These are phyloP conservation scores for Melanargia galathea DNA, from an alignment of 2,888 invertebrate species.

Conservation along the genomic window DNA sequence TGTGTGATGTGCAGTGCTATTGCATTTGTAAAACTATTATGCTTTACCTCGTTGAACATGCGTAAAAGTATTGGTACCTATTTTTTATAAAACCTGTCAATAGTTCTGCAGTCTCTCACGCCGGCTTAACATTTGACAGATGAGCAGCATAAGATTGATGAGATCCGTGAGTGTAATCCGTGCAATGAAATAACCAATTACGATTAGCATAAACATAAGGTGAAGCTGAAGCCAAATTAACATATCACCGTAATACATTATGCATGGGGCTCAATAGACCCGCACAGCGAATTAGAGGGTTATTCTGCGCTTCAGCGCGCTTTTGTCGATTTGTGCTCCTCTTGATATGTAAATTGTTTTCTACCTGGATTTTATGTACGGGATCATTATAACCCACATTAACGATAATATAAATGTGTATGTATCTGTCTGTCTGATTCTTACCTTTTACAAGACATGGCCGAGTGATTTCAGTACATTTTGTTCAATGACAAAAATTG, in stretches of 20 bases:
- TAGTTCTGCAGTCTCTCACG: slow-evolving; percentile 45
- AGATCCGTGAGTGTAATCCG: slow-evolving; percentile 56
- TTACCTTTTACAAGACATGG: background rate
- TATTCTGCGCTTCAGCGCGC: slow-evolving; percentile 49
- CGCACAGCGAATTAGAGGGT: slow-evolving; percentile 60
- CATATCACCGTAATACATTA: slow-evolving; percentile 73
- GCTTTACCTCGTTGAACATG: too few relatives aligned
- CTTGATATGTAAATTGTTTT: slow-evolving; percentile 55
- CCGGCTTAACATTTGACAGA: slow-evolving; percentile 62
- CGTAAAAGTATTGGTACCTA: too few relatives aligned
- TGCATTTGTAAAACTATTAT: too few relatives aligned
- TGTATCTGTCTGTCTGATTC: background rate
- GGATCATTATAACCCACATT: slow-evolving; percentile 14
- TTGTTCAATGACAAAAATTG: background rate
- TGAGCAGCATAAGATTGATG: slow-evolving; percentile 63
- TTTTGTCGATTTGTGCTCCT: slow-evolving; percentile 45
- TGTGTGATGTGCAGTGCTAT: too few relatives aligned
- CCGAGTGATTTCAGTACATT: too few relatives aligned
- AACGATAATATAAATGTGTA: background rate
- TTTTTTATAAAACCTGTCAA: too few relatives aligned
- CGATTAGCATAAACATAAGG: slow-evolving; percentile 79
- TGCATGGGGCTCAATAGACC: slow-evolving; percentile 64
- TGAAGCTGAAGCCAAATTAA: slow-evolving; percentile 72
- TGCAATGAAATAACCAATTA: slow-evolving; percentile 78
- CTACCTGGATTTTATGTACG: slow-evolving; percentile 50